Evolutionary conservation across 92 coral and sea anemone species (phyloP), one percentile per base, ranked within the genome.

Genomic region (Bergia sp.): DNA sequence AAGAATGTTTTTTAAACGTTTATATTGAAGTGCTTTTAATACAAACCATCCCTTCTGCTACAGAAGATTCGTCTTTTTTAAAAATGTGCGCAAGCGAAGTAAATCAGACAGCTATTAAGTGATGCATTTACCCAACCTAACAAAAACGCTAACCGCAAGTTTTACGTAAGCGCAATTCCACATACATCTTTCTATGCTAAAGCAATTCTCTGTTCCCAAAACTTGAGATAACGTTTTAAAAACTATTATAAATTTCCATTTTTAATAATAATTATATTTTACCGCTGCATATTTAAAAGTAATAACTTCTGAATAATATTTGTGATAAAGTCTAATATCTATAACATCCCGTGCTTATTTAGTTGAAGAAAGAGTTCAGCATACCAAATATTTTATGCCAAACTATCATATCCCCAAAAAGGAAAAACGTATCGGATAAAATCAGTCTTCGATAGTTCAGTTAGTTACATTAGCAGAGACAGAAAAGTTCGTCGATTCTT

Each of bases 11-110:
- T 66, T 9, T 7, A 44, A 44, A 67, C 42, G 78, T 69, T 83
- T 44, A 13, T 53, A 71, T 18, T 84, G 29, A 84, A 69, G 87
- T 84, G 79, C 79, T 15, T 7, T 21, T 42, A 29, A 41, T 69
- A 29, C 37, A 71, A 84, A 84, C 21, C 8, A n/a, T 82, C 87
- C 47, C 79, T 83, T 84, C 87, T 73, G 47, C 44, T 82, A 71
- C 64, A 84, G 87, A 84, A 84, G 87, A 73, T 72, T 84, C 79
- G 87, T 84, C 87, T 44, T 84, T 12, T 40, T 55, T 57, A 53
- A 49, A 79, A 53, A 71, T 84, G 41, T 38, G 47, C 37, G 67
- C 42, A 71, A 40, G 43, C 23, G 39, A 72, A 10, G 8, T 0
- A 67, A 84, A 69, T 72, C 65, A 29, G 10, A 36, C 50, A 37